These are phyloP conservation scores for Riparia riparia DNA, from an alignment of 2,113 vertebrate genomes.

Conservation along the genomic window DNA sequence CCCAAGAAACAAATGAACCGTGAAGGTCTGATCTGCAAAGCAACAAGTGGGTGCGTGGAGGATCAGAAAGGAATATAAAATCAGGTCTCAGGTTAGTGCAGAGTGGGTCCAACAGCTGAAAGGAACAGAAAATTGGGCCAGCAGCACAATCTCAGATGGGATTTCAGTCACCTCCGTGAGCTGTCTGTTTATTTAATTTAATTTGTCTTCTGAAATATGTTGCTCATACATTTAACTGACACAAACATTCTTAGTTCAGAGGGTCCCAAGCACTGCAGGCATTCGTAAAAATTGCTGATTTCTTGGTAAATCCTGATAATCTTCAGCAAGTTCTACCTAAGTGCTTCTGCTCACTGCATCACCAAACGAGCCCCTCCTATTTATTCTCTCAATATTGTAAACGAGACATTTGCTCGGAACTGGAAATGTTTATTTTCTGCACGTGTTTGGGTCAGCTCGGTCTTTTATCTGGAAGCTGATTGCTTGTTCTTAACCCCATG, in stretches of 20 bases:
- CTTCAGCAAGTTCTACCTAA: background rate
- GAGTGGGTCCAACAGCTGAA: background rate
- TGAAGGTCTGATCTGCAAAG: background rate
- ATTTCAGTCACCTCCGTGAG: background rate
- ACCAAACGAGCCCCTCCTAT: background rate
- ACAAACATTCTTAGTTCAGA: background rate
- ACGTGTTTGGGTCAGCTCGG: background rate
- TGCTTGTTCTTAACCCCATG: background rate
- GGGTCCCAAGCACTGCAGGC: background rate
- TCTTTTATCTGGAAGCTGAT: background rate
- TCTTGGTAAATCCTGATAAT: background rate
- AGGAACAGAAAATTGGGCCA: background rate
- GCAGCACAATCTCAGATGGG: background rate
- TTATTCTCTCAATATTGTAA: background rate
- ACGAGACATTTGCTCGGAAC: background rate
- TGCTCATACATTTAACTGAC: background rate
- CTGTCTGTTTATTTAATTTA: background rate
- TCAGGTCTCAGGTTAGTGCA: background rate
- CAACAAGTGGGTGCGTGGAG: fast-evolving
- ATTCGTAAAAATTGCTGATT: background rate
- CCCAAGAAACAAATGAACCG: background rate
- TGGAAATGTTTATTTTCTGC: background rate
- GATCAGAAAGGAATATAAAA: background rate
- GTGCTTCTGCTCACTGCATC: background rate
- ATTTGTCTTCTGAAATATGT: background rate